Evolutionary conservation across 2,113 vertebrate species (phyloP).

Genomic region (Carassius carassius): DNA sequence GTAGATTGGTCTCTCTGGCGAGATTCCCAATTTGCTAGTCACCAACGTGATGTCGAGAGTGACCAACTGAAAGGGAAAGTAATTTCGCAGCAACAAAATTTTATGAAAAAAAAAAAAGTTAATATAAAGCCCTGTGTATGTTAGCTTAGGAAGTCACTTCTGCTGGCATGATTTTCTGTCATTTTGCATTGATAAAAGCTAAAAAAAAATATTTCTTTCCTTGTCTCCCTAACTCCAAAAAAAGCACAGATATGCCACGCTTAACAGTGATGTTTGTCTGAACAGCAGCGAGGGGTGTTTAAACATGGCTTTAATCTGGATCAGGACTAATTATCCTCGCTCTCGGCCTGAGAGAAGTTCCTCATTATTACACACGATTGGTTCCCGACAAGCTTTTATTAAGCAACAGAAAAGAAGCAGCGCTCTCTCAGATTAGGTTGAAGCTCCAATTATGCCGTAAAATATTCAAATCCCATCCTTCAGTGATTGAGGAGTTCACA

Average conservation of each 20-base stretch:
- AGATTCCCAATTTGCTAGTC: no score
- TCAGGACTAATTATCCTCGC: slow-evolving; percentile 71
- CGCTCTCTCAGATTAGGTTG: slow-evolving; percentile 69
- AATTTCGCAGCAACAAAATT: no score
- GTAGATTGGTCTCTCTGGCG: no score
- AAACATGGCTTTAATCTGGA: slow-evolving; percentile 66
- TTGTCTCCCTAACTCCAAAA: background rate
- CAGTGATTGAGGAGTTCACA: slow-evolving; percentile 72
- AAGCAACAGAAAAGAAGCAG: slow-evolving; percentile 57
- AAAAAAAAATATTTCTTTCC: background rate
- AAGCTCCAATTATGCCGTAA: slow-evolving; percentile 72
- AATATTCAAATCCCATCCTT: slow-evolving; percentile 75
- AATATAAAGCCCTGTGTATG: no score
- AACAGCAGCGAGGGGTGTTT: slow-evolving; percentile 56
- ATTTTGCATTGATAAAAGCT: no score
- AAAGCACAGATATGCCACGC: background rate
- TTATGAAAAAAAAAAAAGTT: no score
- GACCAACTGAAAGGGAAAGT: no score
- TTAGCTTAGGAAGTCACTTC: background rate
- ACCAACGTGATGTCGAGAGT: no score
- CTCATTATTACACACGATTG: slow-evolving; percentile 70
- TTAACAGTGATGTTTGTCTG: slow-evolving; percentile 12
- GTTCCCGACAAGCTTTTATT: slow-evolving; percentile 67
- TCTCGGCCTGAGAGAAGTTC: slow-evolving; percentile 67
- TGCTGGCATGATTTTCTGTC: background rate